These are phyloP conservation scores for Pectinophora gossypiella DNA, from an alignment of 1,140 invertebrate species.

Conservation along the genomic window DNA sequence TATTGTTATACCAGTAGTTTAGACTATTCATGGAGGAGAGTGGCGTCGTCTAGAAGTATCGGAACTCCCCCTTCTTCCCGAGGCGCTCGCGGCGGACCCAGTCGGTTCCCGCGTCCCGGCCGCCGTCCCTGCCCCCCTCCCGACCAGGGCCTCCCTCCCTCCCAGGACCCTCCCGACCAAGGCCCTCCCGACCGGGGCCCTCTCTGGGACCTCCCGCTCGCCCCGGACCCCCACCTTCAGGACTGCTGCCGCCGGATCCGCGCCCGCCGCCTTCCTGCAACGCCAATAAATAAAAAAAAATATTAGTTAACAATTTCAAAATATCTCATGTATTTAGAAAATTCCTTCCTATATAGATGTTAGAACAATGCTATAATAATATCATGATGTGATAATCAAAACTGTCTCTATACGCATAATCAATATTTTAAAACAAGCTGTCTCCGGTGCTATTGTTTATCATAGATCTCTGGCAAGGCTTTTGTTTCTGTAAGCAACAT, in stretches of 20 bases:
- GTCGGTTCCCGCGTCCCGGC: conserved; percentile 73
- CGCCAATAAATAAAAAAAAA: background rate
- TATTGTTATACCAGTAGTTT: too few species aligned
- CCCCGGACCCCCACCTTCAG: conserved; percentile 40
- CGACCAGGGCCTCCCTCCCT: background rate
- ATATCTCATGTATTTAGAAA: too few species aligned
- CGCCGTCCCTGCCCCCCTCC: too few species aligned
- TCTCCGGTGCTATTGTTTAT: too few species aligned
- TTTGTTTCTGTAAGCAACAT: too few species aligned
- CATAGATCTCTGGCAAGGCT: too few species aligned
- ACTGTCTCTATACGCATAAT: too few species aligned
- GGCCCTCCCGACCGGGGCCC: conserved; percentile 23
- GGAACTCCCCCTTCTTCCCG: conserved; percentile 96
- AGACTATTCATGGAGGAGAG: conserved; percentile 20
- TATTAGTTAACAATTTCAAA: conserved; percentile 10
- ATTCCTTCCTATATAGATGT: too few species aligned
- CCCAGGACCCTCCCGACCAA: conserved; percentile 16
- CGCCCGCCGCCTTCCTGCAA: conserved; percentile 49
- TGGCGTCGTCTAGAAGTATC: conserved; percentile 87
- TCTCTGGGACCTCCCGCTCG: conserved; percentile 67
- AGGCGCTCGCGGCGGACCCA: conserved; percentile 91
- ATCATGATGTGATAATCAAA: too few species aligned
- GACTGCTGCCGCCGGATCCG: conserved; percentile 54
- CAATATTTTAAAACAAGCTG: too few species aligned
- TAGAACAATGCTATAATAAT: too few species aligned